Evolutionary conservation across 2,113 vertebrate species (phyloP), one percentile per base, ranked within the genome.

Genomic region (Carlito syrichta): DNA sequence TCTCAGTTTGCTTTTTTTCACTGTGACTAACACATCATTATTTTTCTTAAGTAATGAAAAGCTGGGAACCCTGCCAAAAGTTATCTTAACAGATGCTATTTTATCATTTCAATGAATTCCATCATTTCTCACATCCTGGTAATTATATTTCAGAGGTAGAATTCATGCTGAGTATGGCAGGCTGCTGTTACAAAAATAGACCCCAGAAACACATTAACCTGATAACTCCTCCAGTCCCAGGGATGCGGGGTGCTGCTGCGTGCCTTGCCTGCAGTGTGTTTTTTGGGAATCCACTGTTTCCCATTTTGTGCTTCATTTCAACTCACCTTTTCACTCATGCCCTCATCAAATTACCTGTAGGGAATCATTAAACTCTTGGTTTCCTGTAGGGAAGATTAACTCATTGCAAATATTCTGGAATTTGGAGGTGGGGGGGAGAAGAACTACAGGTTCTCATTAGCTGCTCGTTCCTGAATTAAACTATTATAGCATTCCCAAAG

Each of bases 31-130:
- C 14, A 43, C 5, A 25, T 93, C 52, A 25, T 43, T 73, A 66
- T 89, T 97, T 95, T 78, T 30, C 63, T 73, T 89, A 32, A 97
- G 81, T 50, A 68, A 54, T 14, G 63, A 89, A 90, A 95, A 92
- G 20, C 40, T 52, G 94, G 95, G 86, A 91, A 91, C 11, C 71
- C 27, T 86, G 83, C 60, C 77, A 96, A 63, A 60, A 38, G 35
- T 92, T 5, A 54, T 62, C 68, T 25, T 93, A 89, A 54, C 71
- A 96, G 62, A 96, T 79, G 35, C 25, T 40, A 5, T 94, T 91
- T 69, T 66, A 86, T 74, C 66, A 89, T 97, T 88, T 91, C 94
- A 76, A 2, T 84, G 62, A 96, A 89, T 62, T 76, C 13, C 22
- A 54, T 71, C 32, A 52, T 92, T 97, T 97, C 87, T 96, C 86